These are phyloP conservation scores for Chaetura pelagica DNA, from an alignment of 2,113 vertebrate genomes.

Conservation along the genomic window DNA sequence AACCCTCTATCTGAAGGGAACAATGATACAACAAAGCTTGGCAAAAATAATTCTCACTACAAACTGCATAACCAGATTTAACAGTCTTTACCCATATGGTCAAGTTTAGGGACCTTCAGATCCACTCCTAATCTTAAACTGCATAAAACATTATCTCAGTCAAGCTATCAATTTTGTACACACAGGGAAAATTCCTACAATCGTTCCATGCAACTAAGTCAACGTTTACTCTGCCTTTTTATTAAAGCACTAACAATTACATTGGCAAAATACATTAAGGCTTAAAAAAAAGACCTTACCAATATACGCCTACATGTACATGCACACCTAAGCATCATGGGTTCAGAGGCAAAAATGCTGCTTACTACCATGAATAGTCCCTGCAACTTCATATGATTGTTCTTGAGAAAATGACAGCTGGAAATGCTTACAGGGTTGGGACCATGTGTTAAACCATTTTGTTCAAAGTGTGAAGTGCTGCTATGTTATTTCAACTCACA, in stretches of 20 bases:
- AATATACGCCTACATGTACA: fast-evolving
- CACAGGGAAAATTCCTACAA: neutral
- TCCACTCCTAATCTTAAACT: neutral
- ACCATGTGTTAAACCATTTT: neutral
- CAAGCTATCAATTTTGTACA: neutral
- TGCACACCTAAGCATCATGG: neutral
- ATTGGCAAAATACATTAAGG: neutral
- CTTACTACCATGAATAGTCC: neutral
- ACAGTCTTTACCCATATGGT: neutral
- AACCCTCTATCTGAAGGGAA: neutral
- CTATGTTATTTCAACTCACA: neutral
- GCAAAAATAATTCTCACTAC: neutral
- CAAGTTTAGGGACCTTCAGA: neutral
- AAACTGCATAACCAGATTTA: neutral
- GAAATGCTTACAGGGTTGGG: neutral
- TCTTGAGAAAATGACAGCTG: slow-evolving; percentile 26
- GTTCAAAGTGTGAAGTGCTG: neutral
- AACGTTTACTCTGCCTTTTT: neutral
- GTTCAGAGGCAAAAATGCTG: neutral
- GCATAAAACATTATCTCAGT: neutral
- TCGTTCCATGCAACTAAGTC: neutral
- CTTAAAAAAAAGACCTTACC: neutral
- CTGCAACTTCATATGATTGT: neutral
- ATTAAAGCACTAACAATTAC: neutral
- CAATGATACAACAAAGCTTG: neutral